Conservation (phyloP, 2,797 vertebrate species). For the Platyrinchus mystaceus region DNA sequence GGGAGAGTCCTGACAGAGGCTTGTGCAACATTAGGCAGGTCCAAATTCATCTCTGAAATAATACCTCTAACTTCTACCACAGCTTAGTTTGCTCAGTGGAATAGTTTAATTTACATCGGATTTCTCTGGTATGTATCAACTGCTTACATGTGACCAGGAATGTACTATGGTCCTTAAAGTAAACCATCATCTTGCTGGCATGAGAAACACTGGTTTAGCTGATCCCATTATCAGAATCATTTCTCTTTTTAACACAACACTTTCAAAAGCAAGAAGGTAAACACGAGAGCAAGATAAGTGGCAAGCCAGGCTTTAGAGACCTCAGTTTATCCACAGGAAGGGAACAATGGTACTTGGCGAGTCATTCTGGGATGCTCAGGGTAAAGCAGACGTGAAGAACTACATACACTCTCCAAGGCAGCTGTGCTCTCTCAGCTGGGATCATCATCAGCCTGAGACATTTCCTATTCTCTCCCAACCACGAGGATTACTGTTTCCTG, state of each 20-base stretch:
- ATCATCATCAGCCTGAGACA: neutral
- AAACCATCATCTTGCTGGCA: neutral
- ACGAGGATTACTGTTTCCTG: neutral
- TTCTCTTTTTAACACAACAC: neutral
- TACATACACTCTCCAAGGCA: neutral
- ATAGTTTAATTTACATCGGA: neutral
- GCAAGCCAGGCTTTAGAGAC: neutral
- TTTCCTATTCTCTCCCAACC: neutral
- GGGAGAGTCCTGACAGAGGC: neutral
- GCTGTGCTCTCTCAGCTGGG: neutral
- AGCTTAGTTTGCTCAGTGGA: neutral
- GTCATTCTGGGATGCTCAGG: neutral
- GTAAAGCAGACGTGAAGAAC: neutral
- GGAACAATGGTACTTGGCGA: neutral
- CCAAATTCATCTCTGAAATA: neutral
- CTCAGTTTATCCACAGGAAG: neutral
- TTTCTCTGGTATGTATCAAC: neutral
- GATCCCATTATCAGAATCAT: neutral
- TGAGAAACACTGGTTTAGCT: neutral
- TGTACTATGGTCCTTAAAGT: neutral
- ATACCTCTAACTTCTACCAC: neutral
- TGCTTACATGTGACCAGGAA: neutral
- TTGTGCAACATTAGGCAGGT: neutral
- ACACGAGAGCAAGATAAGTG: neutral
- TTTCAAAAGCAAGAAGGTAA: neutral